Base-by-base conservation (phyloP, 2,113 vertebrate genomes). In the Cochlearius cochlearius region DNA sequence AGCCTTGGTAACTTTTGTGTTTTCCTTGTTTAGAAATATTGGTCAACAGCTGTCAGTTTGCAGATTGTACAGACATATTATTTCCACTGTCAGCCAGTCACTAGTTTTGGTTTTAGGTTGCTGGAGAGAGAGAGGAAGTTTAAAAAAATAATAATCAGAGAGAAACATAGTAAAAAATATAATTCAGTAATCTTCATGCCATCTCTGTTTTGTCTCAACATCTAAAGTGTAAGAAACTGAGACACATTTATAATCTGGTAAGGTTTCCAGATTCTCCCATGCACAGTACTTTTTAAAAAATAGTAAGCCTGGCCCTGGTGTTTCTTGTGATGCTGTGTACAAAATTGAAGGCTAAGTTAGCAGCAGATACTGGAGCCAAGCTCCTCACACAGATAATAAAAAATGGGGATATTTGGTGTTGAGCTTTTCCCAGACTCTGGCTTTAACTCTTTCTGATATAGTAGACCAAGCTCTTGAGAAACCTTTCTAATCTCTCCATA, bases 211-310 rank as follows among this genome's bases (percentile, higher is more conserved):
- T 91, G 25, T 88, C 89, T 88, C 71, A 56, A 81, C 34, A 34
- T 92, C 59, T 90, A 13, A 93, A 89, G 56, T 75, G 9, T 68
- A 90, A 95, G 59, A 94, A 92, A 73, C 59, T 45, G 68, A 89
- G 53, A 86, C 30, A 93, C 56, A 90, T 96, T 92, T 72, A 80
- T 91, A 86, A 90, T 90, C 63, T 91, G 69, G 50, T 88, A 95
- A 67, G 6, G 16, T 94, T 96, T 96, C 73, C 59, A 96, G 74
- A 78, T 92, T 95, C 22, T 67, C 29, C 30, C 36, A 15, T 29
- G 9, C 1, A 2, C 20, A 39, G 18, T 43, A 30, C 12, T 32
- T 27, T 68, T 45, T 15, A 2, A 10, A 39, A 91, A 92, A 93
- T 79, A 91, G 38, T 63, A 96, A 60, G 53, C 64, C 72, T 66